These are phyloP conservation scores for Cosmopolites sordidus DNA, from an alignment of 2,888 invertebrate species.

Conservation along the genomic window DNA sequence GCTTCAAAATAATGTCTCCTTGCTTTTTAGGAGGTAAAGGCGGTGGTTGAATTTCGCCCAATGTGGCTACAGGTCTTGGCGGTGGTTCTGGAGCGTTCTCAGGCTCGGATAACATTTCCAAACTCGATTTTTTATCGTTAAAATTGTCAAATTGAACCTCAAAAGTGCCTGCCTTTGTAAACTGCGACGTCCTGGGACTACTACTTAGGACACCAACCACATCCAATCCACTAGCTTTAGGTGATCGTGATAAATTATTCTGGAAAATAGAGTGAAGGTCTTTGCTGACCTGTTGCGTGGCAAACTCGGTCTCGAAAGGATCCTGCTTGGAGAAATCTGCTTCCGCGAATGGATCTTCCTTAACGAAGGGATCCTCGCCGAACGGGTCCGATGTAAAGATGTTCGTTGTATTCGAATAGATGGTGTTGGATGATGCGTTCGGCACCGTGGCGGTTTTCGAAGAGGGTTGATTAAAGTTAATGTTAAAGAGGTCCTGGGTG, in stretches of 20 bases:
- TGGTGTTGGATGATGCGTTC: slow-evolving; percentile 11
- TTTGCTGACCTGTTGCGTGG: slow-evolving; percentile 17
- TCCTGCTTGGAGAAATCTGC: slow-evolving; percentile 56
- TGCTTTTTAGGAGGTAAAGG: slow-evolving; percentile 71
- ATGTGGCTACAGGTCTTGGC: slow-evolving; percentile 60
- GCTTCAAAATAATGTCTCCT: slow-evolving; percentile 56
- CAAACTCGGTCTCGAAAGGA: slow-evolving; percentile 56
- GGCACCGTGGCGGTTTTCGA: slow-evolving; percentile 21
- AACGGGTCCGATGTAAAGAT: slow-evolving; percentile 60
- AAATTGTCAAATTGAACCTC: slow-evolving; percentile 24
- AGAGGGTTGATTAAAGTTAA: slow-evolving; percentile 28
- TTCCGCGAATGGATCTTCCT: slow-evolving; percentile 63
- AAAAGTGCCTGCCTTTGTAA: slow-evolving; percentile 29
- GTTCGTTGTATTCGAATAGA: slow-evolving; percentile 25
- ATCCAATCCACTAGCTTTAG: slow-evolving; percentile 27
- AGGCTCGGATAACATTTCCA: slow-evolving; percentile 45
- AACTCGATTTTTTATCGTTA: slow-evolving; percentile 36
- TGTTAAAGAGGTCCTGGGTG: slow-evolving; percentile 27
- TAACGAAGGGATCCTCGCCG: slow-evolving; percentile 71
- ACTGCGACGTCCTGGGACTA: slow-evolving; percentile 31
- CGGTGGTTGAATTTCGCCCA: slow-evolving; percentile 62
- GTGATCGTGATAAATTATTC: slow-evolving; percentile 35
- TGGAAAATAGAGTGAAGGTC: slow-evolving; percentile 28
- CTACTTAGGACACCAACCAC: neutral
- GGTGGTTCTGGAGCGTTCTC: slow-evolving; percentile 61